Evolutionary conservation across 2,888 invertebrate species (phyloP), one percentile per base, ranked within the genome.

Genomic region (Furcula furcula): DNA sequence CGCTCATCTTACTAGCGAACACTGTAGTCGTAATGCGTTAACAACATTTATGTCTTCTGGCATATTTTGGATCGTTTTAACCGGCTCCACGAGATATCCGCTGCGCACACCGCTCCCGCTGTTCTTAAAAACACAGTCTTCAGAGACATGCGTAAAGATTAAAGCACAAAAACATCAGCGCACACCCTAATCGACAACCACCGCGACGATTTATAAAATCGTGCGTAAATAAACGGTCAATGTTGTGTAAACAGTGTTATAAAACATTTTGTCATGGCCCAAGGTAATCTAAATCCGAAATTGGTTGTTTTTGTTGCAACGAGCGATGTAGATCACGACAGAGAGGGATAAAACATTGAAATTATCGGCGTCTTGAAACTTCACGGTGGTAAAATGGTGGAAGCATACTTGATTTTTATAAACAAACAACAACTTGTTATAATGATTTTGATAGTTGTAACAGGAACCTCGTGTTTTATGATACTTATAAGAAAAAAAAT

Each of bases 181-280:
- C 7, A 25, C 13, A 0, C 31, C 33, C 20, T 16, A 36, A 42
- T 40, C 39, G 39, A 55, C 47, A 37, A 56, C 59, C 56, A 66
- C 61, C 65, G 67, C 63, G 61, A n/a, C n/a, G 65, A 65, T 64
- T 69, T 64, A 52, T 41, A 48, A n/a, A 67, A 71, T 85, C 86
- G 85, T 87, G 86, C 86, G 84, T 87, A 72, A 76, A 84, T 77
- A 84, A 80, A 75, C 61, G 70, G 50, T 56, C 60, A 62, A 54
- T 55, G 67, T 75, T 79, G 67, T 71, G 76, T 72, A 85, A 85
- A 87, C 78, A 85, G 67, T 71, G 67, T 40, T 69, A 64, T 59
- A 67, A 72, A 67, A 50, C 59, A 50, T 70, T 77, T 70, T 50
- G 84, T 70, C 67, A 79, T 79, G 82, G 72, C 76, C 56, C 58